phyloP scores from a whole-genome alignment of 1,140 invertebrate genomes.

The Pseudoatta argentina region DNA sequence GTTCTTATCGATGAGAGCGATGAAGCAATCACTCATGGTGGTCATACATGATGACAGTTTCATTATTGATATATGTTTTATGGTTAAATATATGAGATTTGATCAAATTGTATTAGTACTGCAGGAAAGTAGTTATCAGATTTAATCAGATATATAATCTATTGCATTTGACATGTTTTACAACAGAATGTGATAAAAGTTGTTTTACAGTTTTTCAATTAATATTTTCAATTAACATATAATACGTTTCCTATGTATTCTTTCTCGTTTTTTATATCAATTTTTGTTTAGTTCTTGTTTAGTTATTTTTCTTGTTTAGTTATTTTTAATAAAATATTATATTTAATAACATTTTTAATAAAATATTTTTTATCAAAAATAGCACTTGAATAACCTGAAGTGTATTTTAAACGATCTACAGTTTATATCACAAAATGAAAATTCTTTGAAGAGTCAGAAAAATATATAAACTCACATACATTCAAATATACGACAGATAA shows the following conservation, averaged over 20 bases:
- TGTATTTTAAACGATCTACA: not conserved
- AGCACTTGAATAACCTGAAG: not conserved
- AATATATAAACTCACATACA: not conserved
- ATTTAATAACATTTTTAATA: not conserved
- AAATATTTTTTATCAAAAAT: not conserved
- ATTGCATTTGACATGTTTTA: not conserved
- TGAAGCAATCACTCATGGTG: constrained; percentile 9
- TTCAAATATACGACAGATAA: not conserved
- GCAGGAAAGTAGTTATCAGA: not conserved
- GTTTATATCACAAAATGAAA: not conserved
- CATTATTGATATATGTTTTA: not conserved
- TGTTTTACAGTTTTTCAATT: not conserved
- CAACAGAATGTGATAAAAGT: not conserved
- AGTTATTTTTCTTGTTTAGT: not conserved
- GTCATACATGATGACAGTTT: constrained; percentile 14
- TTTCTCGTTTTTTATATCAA: not conserved
- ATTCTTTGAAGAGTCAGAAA: not conserved
- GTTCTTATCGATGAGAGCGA: constrained; percentile 4
- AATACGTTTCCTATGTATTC: not conserved
- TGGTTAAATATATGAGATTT: not conserved
- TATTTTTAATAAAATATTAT: not conserved
- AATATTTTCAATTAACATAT: not conserved
- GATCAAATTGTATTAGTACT: not conserved
- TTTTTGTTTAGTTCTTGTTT: not conserved
- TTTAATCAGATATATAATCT: not conserved